These are phyloP conservation scores for Barypeithes pellucidus DNA, from an alignment of 2,888 invertebrate species.

Conservation along the genomic window DNA sequence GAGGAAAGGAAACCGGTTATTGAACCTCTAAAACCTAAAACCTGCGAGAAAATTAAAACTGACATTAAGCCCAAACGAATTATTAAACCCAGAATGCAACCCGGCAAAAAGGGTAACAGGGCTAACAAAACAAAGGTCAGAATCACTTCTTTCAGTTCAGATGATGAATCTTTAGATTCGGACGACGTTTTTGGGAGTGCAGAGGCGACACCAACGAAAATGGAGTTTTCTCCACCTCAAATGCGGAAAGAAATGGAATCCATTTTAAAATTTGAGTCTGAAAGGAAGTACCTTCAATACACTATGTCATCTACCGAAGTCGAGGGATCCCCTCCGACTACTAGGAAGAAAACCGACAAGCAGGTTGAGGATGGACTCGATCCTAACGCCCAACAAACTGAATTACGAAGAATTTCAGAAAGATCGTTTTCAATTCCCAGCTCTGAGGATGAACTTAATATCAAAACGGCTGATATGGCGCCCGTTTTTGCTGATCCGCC, in stretches of 20 bases:
- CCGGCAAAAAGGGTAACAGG: slow-evolving; percentile 75
- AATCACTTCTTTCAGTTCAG: slow-evolving; percentile 84
- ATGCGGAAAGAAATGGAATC: slow-evolving; percentile 84
- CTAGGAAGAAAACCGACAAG: slow-evolving; percentile 79
- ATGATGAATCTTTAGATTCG: slow-evolving; percentile 84
- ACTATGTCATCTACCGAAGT: slow-evolving; percentile 85
- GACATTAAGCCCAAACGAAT: slow-evolving; percentile 77
- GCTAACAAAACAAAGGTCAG: slow-evolving; percentile 80
- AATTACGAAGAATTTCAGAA: slow-evolving; percentile 81
- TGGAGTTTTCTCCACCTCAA: slow-evolving; percentile 84
- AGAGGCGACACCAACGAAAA: slow-evolving; percentile 80
- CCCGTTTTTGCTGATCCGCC: slow-evolving; percentile 67
- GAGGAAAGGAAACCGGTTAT: slow-evolving; percentile 41
- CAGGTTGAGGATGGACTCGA: slow-evolving; percentile 74
- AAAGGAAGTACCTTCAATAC: slow-evolving; percentile 75
- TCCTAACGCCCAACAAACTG: slow-evolving; percentile 75
- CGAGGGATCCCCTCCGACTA: slow-evolving; percentile 84
- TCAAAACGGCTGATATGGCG: slow-evolving; percentile 73
- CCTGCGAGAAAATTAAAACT: slow-evolving; percentile 74
- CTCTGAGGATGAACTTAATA: slow-evolving; percentile 81
- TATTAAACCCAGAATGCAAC: slow-evolving; percentile 77
- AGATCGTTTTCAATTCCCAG: slow-evolving; percentile 84
- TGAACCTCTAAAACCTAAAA: slow-evolving; percentile 66
- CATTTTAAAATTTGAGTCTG: slow-evolving; percentile 81
- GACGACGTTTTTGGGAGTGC: slow-evolving; percentile 85